Conservation (phyloP, 2,113 vertebrate genomes). For the Xenopus tropicalis region UCB_Xtro_10.0 CM004445.2:13466001-13466500, state of each 20-base stretch:
- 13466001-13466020: not conserved
- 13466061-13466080: not conserved
- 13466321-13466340: too few relatives aligned
- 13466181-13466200: too few relatives aligned
- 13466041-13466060: not conserved
- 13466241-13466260: too few relatives aligned
- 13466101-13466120: not conserved
- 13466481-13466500: constrained; percentile 38
- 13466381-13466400: not conserved
- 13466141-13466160: not conserved
- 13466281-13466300: too few relatives aligned
- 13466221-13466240: too few relatives aligned
- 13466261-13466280: too few relatives aligned
- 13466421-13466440: constrained; percentile 46
- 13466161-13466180: not conserved
- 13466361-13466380: not conserved
- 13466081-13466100: not conserved
- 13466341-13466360: too few relatives aligned
- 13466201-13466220: too few relatives aligned
- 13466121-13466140: not conserved
- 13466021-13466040: not conserved
- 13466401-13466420: constrained; percentile 46
- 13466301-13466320: too few relatives aligned
- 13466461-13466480: constrained; percentile 38
- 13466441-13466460: constrained; percentile 45